A percentile compares a stretch with the other conserved stretches of the same genome.
Conservation (phyloP, 1,140 invertebrate species). For the Maconellicoccus hirsutus region DNA sequence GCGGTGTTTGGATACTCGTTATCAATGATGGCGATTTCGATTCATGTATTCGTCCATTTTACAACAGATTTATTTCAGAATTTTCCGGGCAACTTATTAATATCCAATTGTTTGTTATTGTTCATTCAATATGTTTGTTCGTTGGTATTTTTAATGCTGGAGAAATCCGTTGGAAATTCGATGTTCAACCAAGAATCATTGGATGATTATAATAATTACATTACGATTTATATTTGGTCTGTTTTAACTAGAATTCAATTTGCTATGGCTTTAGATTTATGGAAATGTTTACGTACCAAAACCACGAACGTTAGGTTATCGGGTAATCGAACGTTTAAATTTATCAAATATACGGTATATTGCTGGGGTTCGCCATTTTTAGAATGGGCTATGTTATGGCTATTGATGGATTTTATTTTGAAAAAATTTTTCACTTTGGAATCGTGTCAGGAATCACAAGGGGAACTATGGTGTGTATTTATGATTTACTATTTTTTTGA, state of each 20-base stretch:
- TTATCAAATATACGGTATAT: not conserved
- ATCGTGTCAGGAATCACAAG: not conserved
- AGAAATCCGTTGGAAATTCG: not conserved
- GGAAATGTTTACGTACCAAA: not conserved
- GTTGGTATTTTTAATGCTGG: not conserved
- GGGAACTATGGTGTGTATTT: not conserved
- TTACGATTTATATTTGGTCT: conserved; percentile 6
- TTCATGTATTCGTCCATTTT: conserved; percentile 1
- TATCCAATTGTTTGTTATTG: not conserved
- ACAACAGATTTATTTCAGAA: not conserved
- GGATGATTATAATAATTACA: not conserved
- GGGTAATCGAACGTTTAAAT: not conserved
- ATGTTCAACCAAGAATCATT: not conserved
- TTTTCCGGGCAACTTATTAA: conserved; percentile 1
- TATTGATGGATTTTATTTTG: not conserved
- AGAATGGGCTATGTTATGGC: conserved; percentile 1
- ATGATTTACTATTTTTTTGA: conserved; percentile 2
- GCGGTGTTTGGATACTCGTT: not conserved
- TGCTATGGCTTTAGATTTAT: conserved; percentile 6
- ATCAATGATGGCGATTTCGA: conserved; percentile 9
- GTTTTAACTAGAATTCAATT: conserved; percentile 1
- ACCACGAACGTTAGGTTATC: not conserved
- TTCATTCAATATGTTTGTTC: conserved; percentile 2
- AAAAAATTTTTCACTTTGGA: not conserved
- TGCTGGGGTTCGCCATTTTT: conserved; percentile 2